Evolutionary conservation across 2,113 vertebrate species (phyloP), one percentile per base, ranked within the genome.

Genomic region (Stegastes partitus): DNA sequence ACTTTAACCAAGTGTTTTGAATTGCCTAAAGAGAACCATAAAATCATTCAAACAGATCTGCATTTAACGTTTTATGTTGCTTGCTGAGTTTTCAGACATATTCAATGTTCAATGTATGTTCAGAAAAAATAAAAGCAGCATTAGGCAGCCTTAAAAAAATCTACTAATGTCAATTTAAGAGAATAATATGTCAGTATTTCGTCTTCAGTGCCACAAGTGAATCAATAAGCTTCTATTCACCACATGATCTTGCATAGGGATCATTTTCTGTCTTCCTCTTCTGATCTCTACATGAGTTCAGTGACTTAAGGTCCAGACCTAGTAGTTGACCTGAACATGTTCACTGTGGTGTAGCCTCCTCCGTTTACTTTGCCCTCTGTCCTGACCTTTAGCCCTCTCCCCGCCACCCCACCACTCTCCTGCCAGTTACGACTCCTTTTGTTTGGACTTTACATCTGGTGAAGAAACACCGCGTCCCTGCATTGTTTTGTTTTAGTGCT

Each of bases 361-460:
- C 45, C 86, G 83, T 92, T 89, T 92, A 83, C 66, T 81, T 74
- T 57, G 11, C 57, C 75, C 84, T 83, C 42, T 71, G 57, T 31
- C 37, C 74, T 86, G 90, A 92, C 92, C 91, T 85, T 75, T 83
- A 69, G 55, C 85, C 88, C 47, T 26, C 3, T 68, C 74, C 19
- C 16, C 31, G 7, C 31, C 31, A 34, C 31, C 59, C 72, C 72
- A 63, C 83, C 53, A 62, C 65, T 47, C 69, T 28, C 26, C 77
- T 49, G 63, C 59, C 72, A 53, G 42, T 83, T 84, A 80, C 64
- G 44, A 84, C 77, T 0, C 79, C 86, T 88, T 90, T 85, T 93
- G 84, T 93, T 84, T 85, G 56, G 84, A 47, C 66, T 90, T 83
- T 87, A 80, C 87, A 82, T 92, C 84, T 91, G 74, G 77, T 76